Conservation (phyloP, 2,888 invertebrate species). For the Fissipunctia ypsillon region DNA sequence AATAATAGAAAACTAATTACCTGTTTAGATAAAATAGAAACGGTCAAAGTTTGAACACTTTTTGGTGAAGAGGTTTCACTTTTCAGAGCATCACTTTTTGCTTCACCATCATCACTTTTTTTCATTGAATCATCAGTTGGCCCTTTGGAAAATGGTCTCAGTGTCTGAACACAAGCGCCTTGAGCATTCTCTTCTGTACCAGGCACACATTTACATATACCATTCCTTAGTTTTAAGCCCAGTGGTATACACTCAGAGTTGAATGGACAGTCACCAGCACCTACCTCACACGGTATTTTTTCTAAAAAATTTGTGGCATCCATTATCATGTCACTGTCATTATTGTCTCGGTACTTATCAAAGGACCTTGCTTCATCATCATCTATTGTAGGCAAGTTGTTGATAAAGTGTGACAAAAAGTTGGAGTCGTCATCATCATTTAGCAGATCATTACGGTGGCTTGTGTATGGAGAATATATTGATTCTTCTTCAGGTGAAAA, state of each 20-base stretch:
- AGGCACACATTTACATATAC: constrained; percentile 93
- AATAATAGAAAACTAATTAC: constrained; percentile 81
- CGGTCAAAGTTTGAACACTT: constrained; percentile 92
- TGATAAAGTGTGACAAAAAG: constrained; percentile 83
- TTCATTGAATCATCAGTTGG: constrained; percentile 82
- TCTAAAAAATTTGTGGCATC: constrained; percentile 88
- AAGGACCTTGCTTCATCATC: constrained; percentile 81
- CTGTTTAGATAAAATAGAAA: constrained; percentile 94
- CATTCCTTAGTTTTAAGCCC: constrained; percentile 90
- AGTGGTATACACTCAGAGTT: constrained; percentile 93
- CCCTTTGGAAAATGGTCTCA: constrained; percentile 85
- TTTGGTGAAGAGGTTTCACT: constrained; percentile 84
- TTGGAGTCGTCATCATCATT: constrained; percentile 82
- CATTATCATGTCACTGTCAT: constrained; percentile 86
- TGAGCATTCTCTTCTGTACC: constrained; percentile 90
- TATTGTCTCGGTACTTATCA: constrained; percentile 83
- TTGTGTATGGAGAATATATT: constrained; percentile 81
- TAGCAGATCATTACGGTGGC: constrained; percentile 78
- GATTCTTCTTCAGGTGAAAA: constrained; percentile 86
- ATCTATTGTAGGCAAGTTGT: constrained; percentile 83
- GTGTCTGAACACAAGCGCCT: constrained; percentile 80
- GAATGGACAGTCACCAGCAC: constrained; percentile 90
- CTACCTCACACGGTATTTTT: constrained; percentile 91
- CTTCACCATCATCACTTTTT: constrained; percentile 77
- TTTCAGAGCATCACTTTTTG: constrained; percentile 75